Conservation (phyloP, 2,113 vertebrate genomes). For the Antechinus flavipes region DNA sequence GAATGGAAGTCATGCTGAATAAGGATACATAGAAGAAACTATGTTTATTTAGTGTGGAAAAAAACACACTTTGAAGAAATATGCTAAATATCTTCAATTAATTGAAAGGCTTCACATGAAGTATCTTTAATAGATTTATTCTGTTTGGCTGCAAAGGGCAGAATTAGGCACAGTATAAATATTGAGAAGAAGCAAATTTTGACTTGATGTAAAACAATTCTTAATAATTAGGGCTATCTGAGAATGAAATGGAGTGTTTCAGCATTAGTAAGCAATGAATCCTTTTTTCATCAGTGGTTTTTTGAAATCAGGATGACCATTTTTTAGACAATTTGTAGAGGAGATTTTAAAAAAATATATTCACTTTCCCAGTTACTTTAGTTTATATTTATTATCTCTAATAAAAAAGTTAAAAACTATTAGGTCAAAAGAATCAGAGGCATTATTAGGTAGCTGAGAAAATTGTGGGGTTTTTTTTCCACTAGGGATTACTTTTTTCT, state of each 20-base stretch:
- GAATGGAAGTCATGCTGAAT: not conserved
- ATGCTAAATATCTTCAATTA: not conserved
- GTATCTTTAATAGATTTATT: not conserved
- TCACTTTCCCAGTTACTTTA: not conserved
- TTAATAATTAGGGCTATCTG: not conserved
- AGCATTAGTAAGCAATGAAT: not conserved
- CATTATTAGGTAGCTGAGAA: not conserved
- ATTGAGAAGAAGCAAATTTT: not conserved
- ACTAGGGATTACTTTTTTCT: not conserved
- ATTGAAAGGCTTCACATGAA: not conserved
- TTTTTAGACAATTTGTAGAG: not conserved
- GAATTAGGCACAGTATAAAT: not conserved
- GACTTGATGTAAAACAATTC: not conserved
- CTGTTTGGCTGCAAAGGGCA: not conserved
- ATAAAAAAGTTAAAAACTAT: not conserved
- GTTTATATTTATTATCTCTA: not conserved
- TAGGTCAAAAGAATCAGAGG: not conserved
- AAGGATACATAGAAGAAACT: not conserved
- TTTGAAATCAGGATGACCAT: not conserved
- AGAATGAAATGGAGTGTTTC: not conserved
- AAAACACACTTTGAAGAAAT: not conserved
- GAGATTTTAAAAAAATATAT: not conserved
- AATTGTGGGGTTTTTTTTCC: not conserved
- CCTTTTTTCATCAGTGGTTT: not conserved
- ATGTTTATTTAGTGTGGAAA: not conserved